Evolutionary conservation across 1,140 invertebrate species (phyloP).

Genomic region (Lethocerus indicus): DNA sequence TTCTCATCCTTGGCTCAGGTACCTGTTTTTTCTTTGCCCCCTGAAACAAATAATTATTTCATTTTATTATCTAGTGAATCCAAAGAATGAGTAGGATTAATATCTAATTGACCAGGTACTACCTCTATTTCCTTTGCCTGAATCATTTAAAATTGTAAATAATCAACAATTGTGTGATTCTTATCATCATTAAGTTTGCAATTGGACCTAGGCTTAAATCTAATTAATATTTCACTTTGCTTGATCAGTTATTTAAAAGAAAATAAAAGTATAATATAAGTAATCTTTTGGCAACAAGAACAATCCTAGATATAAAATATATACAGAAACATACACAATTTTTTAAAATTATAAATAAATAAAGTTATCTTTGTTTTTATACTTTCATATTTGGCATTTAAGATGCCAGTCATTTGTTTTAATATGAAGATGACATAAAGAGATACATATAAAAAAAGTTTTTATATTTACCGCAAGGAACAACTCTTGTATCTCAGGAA

Average conservation of each 20-base stretch:
- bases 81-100: too few species aligned
- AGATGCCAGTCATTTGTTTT: not conserved
- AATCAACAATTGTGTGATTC: too few species aligned
- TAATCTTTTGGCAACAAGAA: not conserved
- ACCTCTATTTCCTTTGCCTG: too few species aligned
- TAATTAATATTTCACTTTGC: too few species aligned
- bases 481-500: slow-evolving; percentile 36
- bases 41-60: slow-evolving; percentile 31
- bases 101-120: too few species aligned
- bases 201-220: too few species aligned
- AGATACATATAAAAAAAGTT: not conserved
- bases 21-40: slow-evolving; percentile 58
- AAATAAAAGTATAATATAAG: too few species aligned
- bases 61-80: too few species aligned
- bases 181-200: too few species aligned
- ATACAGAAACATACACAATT: slow-evolving; percentile 2
- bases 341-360: not conserved
- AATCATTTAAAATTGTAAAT: too few species aligned
- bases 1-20: slow-evolving; percentile 43
- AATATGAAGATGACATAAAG: not conserved
- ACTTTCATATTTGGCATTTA: not conserved
- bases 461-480: slow-evolving; percentile 26
- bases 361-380: not conserved
- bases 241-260: too few species aligned
- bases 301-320: not conserved